These are phyloP conservation scores for Platysteira castanea DNA, from an alignment of 2,113 vertebrate species.

Conservation along the genomic window DNA sequence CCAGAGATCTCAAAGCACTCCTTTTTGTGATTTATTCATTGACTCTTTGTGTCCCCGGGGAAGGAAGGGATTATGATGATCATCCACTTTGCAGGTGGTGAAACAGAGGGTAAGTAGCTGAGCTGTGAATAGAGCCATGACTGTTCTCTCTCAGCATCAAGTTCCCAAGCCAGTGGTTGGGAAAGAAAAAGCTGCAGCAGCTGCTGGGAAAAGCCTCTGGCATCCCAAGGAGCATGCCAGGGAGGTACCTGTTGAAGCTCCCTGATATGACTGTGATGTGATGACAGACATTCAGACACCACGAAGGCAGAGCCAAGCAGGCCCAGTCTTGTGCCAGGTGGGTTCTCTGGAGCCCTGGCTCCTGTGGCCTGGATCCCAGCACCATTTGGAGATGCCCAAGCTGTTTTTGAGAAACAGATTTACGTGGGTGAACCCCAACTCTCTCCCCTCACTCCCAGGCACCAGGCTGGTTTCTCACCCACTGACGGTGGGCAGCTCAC, in stretches of 20 bases:
- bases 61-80: not conserved
- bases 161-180: not conserved
- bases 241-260: not conserved
- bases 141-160: not conserved
- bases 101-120: not conserved
- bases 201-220: not conserved
- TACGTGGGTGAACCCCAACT: not conserved
- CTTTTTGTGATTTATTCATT: constrained; percentile 18
- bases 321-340: not conserved
- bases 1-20: constrained; percentile 15
- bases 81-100: not conserved
- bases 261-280: not conserved
- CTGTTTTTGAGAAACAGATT: not conserved
- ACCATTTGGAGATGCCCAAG: not conserved
- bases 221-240: accelerated
- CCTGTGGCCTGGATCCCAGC: not conserved
- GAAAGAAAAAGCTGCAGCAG: not conserved
- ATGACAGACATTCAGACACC: not conserved
- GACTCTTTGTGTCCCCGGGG: not conserved
- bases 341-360: not conserved
- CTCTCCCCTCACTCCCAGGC: not conserved
- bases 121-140: not conserved
- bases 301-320: not conserved
- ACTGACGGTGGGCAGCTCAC: not conserved
- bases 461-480: not conserved